Evolutionary conservation across 1,140 invertebrate genomes (phyloP), one percentile per base, ranked within the genome.

Genomic region (Dermatophagoides farinae): DNA sequence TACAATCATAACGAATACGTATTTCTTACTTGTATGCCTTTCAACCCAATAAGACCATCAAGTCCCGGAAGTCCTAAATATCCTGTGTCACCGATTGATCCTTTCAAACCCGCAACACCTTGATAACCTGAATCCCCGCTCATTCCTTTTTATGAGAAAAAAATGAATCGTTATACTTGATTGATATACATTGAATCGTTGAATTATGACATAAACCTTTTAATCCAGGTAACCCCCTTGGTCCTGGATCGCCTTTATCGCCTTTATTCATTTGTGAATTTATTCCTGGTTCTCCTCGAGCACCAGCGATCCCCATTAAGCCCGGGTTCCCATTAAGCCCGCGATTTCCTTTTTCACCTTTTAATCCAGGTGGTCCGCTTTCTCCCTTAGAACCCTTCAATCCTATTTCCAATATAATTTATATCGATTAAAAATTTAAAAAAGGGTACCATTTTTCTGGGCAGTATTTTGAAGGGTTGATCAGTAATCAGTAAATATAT

Each of bases 261-360:
- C 69, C 69, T 50, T 65, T 62, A 23, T 50, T 38, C 22, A 63
- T 63, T n/a, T 18, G 46, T 47, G 31, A 18, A 23, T 47, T 9
- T 47, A 47, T 4, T 20, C 46, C 46, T 9, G 20, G 18, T 46
- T n/a, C 14, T 14, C 57, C 57, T 47, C n/a, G 9, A 31, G 50
- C 61, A 10, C 67, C 67, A 5, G 61, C 31, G 8, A 31, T 31
- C 8, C 31, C 38, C 22, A 49, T 20, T 41, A 66, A 66, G 43
- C 78, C 76, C n/a, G 70, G 61, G 8, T 4, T 31, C 11, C 87
- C 86, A 67, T 83, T 77, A n/a, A 71, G 65, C 31, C 87, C 87
- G 38, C 77, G 74, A 16, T 85, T 82, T 58, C 86, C 87, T 71
- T 87, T 88, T 9, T 69, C 67, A n/a, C 87, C 87, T 62, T 38